These are phyloP conservation scores for Perca flavescens DNA, from an alignment of 2,113 vertebrate species.

Conservation along the genomic window DNA sequence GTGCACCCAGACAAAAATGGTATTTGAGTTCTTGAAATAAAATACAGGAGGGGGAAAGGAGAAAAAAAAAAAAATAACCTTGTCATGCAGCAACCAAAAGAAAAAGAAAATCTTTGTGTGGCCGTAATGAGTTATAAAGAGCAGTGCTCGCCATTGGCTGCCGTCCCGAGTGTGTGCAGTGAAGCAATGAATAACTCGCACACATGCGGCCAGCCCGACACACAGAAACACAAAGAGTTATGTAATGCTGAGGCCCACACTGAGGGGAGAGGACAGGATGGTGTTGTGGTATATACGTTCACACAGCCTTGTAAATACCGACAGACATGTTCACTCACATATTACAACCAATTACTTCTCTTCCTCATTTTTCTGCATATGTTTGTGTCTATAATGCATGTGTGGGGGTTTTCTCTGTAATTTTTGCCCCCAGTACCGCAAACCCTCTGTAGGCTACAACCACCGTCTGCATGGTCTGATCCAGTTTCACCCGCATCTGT, in stretches of 20 bases:
- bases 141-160: slow-evolving; percentile 58
- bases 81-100: slow-evolving; percentile 25
- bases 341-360: not conserved
- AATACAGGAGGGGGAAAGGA: not conserved
- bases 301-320: slow-evolving; percentile 24
- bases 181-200: slow-evolving; percentile 69
- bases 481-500: slow-evolving; percentile 43
- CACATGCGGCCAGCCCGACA: slow-evolving; percentile 65
- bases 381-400: not conserved
- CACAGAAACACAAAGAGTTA: slow-evolving; percentile 79
- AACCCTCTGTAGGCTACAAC: not conserved
- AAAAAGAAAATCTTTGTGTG: slow-evolving; percentile 67
- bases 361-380: not conserved
- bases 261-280: slow-evolving; percentile 69
- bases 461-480: slow-evolving; percentile 26
- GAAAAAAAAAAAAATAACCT: not conserved
- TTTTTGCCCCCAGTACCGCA: not conserved
- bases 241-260: slow-evolving; percentile 80
- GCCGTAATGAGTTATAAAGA: slow-evolving; percentile 67
- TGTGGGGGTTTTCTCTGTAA: not conserved
- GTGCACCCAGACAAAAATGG: slow-evolving; percentile 31
- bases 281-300: slow-evolving; percentile 52
- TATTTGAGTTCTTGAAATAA: slow-evolving; percentile 32
- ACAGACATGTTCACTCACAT: slow-evolving; percentile 29
- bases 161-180: slow-evolving; percentile 64